phyloP scores from a whole-genome alignment of 2,797 vertebrate species.

The Limnodromus scolopaceus region DNA sequence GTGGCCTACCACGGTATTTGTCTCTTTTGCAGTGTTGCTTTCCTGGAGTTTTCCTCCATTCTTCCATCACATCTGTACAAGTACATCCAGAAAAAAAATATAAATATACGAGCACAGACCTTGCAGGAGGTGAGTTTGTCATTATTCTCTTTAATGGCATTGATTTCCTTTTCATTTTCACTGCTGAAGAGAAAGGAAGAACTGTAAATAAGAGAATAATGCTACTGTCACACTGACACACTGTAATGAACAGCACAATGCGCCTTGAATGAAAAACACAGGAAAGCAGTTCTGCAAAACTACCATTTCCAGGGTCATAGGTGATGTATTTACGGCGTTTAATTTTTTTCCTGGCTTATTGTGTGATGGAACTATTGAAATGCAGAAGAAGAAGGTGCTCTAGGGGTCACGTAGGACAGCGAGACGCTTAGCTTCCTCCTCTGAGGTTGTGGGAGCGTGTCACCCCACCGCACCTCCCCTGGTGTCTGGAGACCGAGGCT shows the following conservation, averaged over 20 bases:
- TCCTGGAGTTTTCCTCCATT: neutral
- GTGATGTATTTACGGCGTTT: neutral
- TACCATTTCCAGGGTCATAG: neutral
- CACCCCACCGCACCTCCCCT: accelerated
- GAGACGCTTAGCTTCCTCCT: neutral
- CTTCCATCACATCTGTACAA: neutral
- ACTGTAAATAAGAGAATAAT: conserved; percentile 75
- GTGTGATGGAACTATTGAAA: neutral
- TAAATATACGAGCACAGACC: conserved; percentile 17
- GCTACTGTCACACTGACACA: conserved; percentile 59
- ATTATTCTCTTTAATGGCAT: conserved; percentile 73
- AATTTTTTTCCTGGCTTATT: neutral
- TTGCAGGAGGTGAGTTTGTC: conserved; percentile 56
- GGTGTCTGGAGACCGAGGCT: accelerated
- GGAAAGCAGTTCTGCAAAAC: conserved; percentile 21
- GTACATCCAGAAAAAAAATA: conserved; percentile 31
- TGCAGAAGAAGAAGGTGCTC: neutral
- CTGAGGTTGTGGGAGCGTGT: neutral
- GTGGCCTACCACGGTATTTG: neutral
- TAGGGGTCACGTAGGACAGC: neutral
- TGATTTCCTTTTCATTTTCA: conserved; percentile 74
- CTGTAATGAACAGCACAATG: conserved; percentile 53
- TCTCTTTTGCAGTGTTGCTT: neutral
- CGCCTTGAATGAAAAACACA: conserved; percentile 44
- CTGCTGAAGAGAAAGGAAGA: conserved; percentile 54